Evolutionary conservation across 2,797 vertebrate genomes (phyloP).

Genomic region (Galagoides demidoff): DNA sequence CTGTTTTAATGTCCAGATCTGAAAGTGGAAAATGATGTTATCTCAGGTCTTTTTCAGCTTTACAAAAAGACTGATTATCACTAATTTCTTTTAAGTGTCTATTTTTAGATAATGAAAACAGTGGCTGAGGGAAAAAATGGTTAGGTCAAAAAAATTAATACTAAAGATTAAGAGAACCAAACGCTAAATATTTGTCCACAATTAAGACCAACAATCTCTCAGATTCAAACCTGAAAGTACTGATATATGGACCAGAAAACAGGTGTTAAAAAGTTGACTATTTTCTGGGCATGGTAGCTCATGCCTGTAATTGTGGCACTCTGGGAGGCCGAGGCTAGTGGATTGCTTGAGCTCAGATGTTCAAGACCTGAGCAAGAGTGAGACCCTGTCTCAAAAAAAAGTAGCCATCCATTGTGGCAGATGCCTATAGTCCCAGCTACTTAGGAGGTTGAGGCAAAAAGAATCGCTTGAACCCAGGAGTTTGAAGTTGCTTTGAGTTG

Average conservation of each 20-base stretch:
- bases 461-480: no score
- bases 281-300: no score
- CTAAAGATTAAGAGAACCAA: not conserved
- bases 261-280: not conserved
- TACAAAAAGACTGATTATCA: not conserved
- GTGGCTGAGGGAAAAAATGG: not conserved
- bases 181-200: slow-evolving; percentile 4
- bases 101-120: not conserved
- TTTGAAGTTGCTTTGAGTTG: no score
- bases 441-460: no score
- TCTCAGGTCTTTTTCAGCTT: not conserved
- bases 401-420: no score
- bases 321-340: no score
- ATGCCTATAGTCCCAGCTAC: no score
- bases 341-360: no score
- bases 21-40: not conserved
- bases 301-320: no score
- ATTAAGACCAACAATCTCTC: not conserved
- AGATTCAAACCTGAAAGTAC: not conserved
- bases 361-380: no score
- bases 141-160: not conserved
- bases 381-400: no score
- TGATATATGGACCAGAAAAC: not conserved
- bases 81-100: not conserved
- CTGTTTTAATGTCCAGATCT: not conserved